A percentile compares a stretch with the other conserved stretches of the same genome.
phyloP scores from a whole-genome alignment of 2,888 invertebrate species.

The Ethmia dodecea region DNA sequence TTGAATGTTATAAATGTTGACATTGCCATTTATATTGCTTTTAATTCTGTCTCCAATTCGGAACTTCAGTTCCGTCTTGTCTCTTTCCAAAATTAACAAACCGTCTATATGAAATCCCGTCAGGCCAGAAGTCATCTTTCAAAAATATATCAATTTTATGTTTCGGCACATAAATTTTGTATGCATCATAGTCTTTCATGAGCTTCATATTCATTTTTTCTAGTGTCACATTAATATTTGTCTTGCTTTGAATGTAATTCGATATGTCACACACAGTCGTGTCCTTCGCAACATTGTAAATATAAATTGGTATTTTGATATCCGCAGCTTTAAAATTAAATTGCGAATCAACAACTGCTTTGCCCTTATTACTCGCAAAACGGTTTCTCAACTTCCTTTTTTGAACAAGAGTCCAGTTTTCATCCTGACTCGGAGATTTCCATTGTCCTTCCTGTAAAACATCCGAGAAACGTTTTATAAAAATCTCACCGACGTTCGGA shows the following conservation, averaged over 20 bases:
- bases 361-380: conserved; percentile 10
- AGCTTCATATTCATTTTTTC: conserved; percentile 16
- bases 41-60: no score
- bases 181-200: conserved; percentile 14
- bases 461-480: no score
- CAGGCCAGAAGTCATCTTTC: conserved; percentile 19
- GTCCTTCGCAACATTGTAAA: conserved; percentile 18
- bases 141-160: conserved; percentile 16
- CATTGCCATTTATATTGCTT: no score
- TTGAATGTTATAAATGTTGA: no score
- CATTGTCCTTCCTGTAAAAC: no score
- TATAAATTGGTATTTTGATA: conserved; percentile 16
- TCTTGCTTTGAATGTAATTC: conserved; percentile 14
- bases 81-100: conserved; percentile 14
- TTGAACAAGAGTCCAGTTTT: conserved; percentile 13
- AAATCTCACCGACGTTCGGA: no score
- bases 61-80: no score
- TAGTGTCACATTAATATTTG: conserved; percentile 8
- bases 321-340: conserved; percentile 19
- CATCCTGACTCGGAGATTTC: no score
- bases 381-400: conserved; percentile 11
- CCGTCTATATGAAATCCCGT: conserved; percentile 17
- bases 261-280: conserved; percentile 12
- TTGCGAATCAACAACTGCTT: conserved; percentile 2
- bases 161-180: conserved; percentile 18